Evolutionary conservation across 1,140 invertebrate genomes (phyloP).

Genomic region (Probaryconus sp.): DNA sequence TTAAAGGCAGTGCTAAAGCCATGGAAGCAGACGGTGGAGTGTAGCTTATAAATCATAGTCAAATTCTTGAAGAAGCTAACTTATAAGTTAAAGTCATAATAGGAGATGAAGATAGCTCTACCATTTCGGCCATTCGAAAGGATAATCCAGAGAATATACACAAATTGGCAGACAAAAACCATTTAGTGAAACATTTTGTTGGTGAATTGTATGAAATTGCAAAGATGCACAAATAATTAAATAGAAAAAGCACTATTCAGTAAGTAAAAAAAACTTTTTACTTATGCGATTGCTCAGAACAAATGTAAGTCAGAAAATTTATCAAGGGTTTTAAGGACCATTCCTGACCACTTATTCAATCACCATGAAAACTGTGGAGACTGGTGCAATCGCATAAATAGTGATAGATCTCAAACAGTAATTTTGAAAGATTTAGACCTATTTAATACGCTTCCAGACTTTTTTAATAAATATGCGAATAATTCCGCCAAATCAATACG

Average conservation of each 20-base stretch:
- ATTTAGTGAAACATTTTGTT: slow-evolving; percentile 42
- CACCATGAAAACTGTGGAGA: slow-evolving; percentile 19
- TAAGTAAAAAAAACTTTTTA: slow-evolving; percentile 47
- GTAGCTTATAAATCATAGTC: slow-evolving; percentile 33
- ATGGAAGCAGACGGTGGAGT: slow-evolving; percentile 46
- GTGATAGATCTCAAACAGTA: slow-evolving; percentile 22
- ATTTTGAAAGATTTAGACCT: slow-evolving; percentile 14
- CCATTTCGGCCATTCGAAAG: slow-evolving; percentile 32
- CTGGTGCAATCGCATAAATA: slow-evolving; percentile 26
- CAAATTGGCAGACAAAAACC: slow-evolving; percentile 47
- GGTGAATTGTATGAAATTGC: slow-evolving; percentile 24
- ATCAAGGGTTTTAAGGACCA: slow-evolving; percentile 3
- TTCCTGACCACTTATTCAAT: slow-evolving; percentile 16
- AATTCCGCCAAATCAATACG: slow-evolving; percentile 44
- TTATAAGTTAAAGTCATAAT: slow-evolving; percentile 29
- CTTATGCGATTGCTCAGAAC: slow-evolving; percentile 39
- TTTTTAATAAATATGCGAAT: slow-evolving; percentile 35
- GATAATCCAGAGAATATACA: slow-evolving; percentile 16
- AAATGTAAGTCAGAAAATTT: slow-evolving; percentile 17
- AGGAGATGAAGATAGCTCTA: slow-evolving; percentile 46
- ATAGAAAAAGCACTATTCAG: slow-evolving; percentile 8
- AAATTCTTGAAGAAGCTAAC: slow-evolving; percentile 31
- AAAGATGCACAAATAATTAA: slow-evolving; percentile 25
- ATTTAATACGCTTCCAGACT: slow-evolving; percentile 1
- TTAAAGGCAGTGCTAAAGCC: slow-evolving; percentile 46